Conservation (phyloP, 2,797 vertebrate species). For the Hydrolagus colliei region DNA sequence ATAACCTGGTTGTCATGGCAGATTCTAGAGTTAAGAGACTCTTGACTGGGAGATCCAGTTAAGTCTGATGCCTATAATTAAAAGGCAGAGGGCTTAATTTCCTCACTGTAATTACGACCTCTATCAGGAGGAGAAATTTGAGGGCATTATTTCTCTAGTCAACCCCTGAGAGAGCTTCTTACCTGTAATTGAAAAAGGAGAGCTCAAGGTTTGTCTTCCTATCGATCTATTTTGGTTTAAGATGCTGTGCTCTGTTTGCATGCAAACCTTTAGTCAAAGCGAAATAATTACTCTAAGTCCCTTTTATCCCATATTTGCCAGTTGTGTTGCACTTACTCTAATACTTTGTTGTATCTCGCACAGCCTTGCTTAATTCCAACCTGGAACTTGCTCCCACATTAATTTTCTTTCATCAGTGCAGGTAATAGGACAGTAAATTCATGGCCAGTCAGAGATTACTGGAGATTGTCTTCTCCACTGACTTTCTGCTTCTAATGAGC, state of each 20-base stretch:
- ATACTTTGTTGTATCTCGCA: background rate
- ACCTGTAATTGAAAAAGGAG: background rate
- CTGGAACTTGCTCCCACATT: background rate
- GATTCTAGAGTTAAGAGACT: no score
- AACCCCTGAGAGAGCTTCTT: background rate
- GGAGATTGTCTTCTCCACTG: background rate
- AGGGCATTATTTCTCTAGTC: background rate
- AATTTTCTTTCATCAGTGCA: background rate
- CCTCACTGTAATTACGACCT: slow-evolving; percentile 1
- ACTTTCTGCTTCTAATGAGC: background rate
- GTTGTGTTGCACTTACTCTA: background rate
- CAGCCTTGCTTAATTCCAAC: background rate
- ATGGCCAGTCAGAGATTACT: background rate
- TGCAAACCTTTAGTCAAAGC: background rate
- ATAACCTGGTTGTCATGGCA: no score
- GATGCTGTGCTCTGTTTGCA: background rate
- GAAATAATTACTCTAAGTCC: background rate
- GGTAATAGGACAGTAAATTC: background rate
- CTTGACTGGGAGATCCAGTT: no score
- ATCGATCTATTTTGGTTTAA: background rate
- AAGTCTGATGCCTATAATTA: no score
- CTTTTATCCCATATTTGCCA: background rate
- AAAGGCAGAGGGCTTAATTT: slow-evolving; percentile 14
- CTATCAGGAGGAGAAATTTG: slow-evolving; percentile 2
- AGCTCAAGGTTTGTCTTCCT: background rate